Evolutionary conservation across 2,113 vertebrate species (phyloP), one percentile per base, ranked within the genome.

Genomic region (Ceyx margarethae): DNA sequence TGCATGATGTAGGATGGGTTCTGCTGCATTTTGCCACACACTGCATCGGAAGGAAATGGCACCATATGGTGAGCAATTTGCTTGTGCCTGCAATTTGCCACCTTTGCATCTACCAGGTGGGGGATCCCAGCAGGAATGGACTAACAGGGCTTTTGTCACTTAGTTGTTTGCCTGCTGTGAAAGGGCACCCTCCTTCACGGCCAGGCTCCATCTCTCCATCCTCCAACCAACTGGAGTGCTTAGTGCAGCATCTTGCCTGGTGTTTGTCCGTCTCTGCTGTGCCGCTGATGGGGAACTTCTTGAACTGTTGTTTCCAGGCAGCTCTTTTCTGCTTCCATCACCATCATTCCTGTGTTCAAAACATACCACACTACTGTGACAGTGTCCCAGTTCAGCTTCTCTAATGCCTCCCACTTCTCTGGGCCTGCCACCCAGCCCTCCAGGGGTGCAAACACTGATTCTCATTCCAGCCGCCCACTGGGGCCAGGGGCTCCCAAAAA

Each of bases 61-160:
- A 78, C 66, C 82, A 92, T 88, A 92, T 74, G 77, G 68, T 57
- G 43, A 65, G 18, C 26, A 84, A 91, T 93, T 83, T 90, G 45
- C 33, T 48, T 28, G 7, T 78, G 31, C 62, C 43, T n/a, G 15
- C 40, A 58, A 26, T 92, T 92, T 81, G n/a, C 42, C 66, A 60
- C 56, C 50, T 78, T 84, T 89, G 28, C 73, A 78, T 57, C 42
- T 68, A 85, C 75, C 21, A 69, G 62, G 74, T 74, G 65, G 40
- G 57, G 22, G 3, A 40, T 26, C 4, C 0, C 66, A 83, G 75
- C 68, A 78, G 81, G 81, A 82, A 53, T 18, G 8, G 51, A 57
- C 42, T 48, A 33, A 46, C 9, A 10, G 56, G 61, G 85, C 9
- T 68, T 90, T 82, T 51, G 75, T 57, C 67, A 62, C 42, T 77